phyloP scores from a whole-genome alignment of 2,113 vertebrate species.

The Hemiprocne comata region DNA sequence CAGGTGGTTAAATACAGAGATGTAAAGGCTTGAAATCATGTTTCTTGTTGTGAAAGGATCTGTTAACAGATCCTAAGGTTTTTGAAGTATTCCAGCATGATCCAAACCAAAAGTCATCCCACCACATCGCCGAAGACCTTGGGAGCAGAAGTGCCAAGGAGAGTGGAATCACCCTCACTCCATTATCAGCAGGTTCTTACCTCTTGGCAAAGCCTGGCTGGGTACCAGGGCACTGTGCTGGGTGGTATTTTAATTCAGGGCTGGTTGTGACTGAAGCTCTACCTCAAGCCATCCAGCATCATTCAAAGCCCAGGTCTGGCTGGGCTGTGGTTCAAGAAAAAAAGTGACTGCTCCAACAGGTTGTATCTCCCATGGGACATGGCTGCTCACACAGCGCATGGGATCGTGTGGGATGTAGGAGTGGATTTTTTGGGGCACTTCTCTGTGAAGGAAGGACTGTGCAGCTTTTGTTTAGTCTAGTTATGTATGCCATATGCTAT shows the following conservation, averaged over 20 bases:
- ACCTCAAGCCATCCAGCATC: background rate
- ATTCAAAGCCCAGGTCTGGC: background rate
- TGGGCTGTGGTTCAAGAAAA: background rate
- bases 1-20: background rate
- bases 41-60: background rate
- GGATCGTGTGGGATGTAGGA: background rate
- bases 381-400: background rate
- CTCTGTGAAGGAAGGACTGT: constrained; percentile 1
- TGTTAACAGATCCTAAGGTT: background rate
- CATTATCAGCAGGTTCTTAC: background rate
- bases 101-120: background rate
- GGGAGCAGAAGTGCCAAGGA: background rate
- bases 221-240: background rate
- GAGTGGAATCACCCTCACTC: background rate
- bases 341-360: background rate
- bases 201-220: background rate
- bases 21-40: background rate
- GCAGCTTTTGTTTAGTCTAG: constrained; percentile 55
- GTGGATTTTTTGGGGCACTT: background rate
- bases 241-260: background rate
- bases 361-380: background rate
- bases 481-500: constrained; percentile 17
- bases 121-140: background rate
- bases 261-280: background rate
- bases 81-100: background rate